Conservation (phyloP, 2,113 vertebrate genomes). For the Columba livia region DNA sequence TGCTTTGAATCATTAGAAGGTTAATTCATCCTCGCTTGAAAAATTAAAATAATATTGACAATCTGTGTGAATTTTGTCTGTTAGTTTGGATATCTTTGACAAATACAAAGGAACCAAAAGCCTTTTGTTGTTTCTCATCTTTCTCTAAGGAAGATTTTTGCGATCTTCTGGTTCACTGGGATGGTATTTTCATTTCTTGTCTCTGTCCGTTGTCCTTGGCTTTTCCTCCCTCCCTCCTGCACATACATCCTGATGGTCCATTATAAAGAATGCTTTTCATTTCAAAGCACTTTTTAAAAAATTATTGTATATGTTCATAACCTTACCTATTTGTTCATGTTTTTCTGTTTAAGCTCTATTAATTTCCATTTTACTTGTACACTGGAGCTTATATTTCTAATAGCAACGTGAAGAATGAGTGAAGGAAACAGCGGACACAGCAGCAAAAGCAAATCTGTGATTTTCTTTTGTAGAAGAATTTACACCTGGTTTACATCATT, state of each 20-base stretch:
- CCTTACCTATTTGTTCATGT: background rate
- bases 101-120: background rate
- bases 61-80: background rate
- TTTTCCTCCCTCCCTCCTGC: constrained; percentile 48
- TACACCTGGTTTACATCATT: background rate
- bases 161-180: background rate
- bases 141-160: background rate
- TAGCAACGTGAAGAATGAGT: background rate
- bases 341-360: background rate
- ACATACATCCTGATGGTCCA: constrained; percentile 1
- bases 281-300: background rate
- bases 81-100: background rate
- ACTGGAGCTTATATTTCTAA: background rate
- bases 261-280: constrained; percentile 33
- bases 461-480: background rate
- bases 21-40: background rate
- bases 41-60: background rate
- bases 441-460: fast-evolving
- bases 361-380: background rate
- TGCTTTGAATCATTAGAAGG: background rate
- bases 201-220: constrained; percentile 38
- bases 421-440: background rate
- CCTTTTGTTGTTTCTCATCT: fast-evolving
- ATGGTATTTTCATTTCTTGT: background rate
- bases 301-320: constrained; percentile 34